Percentiles rank a stretch among this genome's conserved stretches.
These are phyloP conservation scores for Calycopis cecrops DNA, from an alignment of 1,140 invertebrate species.

Conservation along the genomic window DNA sequence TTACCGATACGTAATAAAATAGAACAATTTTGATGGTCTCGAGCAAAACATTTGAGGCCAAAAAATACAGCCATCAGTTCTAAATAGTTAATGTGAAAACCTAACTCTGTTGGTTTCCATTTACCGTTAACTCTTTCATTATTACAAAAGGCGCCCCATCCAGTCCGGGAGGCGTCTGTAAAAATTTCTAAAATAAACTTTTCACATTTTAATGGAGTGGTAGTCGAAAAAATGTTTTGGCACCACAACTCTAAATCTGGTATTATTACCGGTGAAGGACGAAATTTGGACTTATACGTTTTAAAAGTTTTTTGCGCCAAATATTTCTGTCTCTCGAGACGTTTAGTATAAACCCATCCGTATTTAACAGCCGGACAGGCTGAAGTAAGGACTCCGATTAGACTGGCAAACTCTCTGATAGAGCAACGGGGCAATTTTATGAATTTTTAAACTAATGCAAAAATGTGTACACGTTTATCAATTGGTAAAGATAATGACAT, in stretches of 20 bases:
- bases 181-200: constrained; percentile 13
- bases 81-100: not conserved
- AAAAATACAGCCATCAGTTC: constrained; percentile 6
- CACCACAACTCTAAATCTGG: not conserved
- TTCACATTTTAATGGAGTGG: not conserved
- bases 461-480: constrained; percentile 20
- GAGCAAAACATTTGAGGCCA: constrained; percentile 2
- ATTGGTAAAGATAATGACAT: constrained; percentile 15
- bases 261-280: not conserved
- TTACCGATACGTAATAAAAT: not conserved
- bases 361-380: constrained; percentile 25
- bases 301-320: constrained; percentile 10
- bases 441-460: constrained; percentile 17
- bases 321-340: constrained; percentile 19
- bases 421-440: constrained; percentile 8
- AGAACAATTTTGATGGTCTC: not conserved
- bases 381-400: constrained; percentile 19
- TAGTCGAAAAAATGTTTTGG: not conserved
- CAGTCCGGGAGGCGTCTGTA: constrained; percentile 13
- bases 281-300: not conserved
- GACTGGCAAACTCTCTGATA: constrained; percentile 19
- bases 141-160: constrained; percentile 12
- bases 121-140: not conserved
- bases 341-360: constrained; percentile 27
- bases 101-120: not conserved